These are phyloP conservation scores for Dorcus hopei DNA, from an alignment of 2,888 invertebrate species.

Conservation along the genomic window DNA sequence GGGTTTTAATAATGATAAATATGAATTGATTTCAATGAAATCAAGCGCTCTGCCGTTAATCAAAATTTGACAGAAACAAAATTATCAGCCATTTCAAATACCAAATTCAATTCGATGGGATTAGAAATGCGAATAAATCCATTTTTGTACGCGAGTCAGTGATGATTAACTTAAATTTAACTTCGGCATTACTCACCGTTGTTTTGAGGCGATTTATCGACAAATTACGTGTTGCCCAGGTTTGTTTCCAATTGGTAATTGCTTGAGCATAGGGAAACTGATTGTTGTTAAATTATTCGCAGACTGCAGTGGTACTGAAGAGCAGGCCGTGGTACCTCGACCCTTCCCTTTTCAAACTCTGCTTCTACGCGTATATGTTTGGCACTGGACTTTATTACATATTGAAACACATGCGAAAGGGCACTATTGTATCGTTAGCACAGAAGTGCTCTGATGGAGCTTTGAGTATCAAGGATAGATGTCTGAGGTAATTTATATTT, in stretches of 20 bases:
- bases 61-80: conserved; percentile 10
- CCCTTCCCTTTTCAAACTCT: conserved; percentile 6
- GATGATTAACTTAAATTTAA: conserved; percentile 14
- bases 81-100: conserved; percentile 11
- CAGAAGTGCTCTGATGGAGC: conserved; percentile 6
- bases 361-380: conserved; percentile 13
- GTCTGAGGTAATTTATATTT: conserved; percentile 2
- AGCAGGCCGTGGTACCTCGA: conserved; percentile 6
- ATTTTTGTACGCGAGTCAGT: not conserved
- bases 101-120: not conserved
- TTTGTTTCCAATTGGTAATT: conserved; percentile 4
- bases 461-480: conserved; percentile 7
- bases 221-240: conserved; percentile 13
- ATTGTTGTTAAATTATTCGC: not conserved
- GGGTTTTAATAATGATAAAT: too few species aligned
- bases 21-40: too few species aligned
- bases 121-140: not conserved
- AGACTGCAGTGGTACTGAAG: conserved; percentile 8
- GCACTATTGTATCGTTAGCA: conserved; percentile 13
- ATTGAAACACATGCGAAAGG: conserved; percentile 12
- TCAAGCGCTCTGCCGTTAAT: too few species aligned
- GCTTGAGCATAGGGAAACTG: not conserved
- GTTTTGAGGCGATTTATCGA: conserved; percentile 17
- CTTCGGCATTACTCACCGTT: conserved; percentile 11
- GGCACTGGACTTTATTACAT: conserved; percentile 7